Percentiles rank a stretch among this genome's conserved stretches.
These are phyloP conservation scores for Agyllia agylla DNA, from an alignment of 2,888 invertebrate species.

Conservation along the genomic window DNA sequence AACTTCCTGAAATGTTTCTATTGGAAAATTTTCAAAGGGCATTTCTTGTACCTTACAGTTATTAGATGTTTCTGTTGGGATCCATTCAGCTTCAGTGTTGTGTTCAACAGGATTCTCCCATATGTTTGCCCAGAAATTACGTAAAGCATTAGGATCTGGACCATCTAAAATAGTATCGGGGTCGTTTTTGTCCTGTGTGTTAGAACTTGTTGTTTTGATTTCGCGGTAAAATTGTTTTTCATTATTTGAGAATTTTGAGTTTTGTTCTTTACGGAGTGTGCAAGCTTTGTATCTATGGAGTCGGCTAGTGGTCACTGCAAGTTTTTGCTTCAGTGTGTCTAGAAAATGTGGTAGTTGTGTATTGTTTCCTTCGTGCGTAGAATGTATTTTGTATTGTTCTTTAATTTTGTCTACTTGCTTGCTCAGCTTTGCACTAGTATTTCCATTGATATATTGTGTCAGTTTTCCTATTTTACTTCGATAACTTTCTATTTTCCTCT, in stretches of 20 bases:
- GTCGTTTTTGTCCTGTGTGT: background rate
- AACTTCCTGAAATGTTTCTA: too few relatives aligned
- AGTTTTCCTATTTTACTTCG: background rate
- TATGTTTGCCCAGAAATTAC: background rate
- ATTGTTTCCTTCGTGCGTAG: slow-evolving; percentile 39
- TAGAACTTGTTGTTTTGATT: background rate
- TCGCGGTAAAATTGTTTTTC: background rate
- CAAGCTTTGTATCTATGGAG: slow-evolving; percentile 46
- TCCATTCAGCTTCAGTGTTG: too few relatives aligned
- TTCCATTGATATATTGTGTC: background rate
- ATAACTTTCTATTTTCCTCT: background rate
- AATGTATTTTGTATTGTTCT: background rate
- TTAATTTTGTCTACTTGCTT: background rate
- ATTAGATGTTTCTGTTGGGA: too few relatives aligned
- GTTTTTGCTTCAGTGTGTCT: slow-evolving; percentile 52
- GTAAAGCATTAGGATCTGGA: background rate
- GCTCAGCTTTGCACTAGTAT: background rate
- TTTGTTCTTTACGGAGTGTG: background rate
- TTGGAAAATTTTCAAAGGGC: too few relatives aligned
- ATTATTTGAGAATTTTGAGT: background rate
- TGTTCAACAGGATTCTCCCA: too few relatives aligned
- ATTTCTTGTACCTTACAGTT: too few relatives aligned
- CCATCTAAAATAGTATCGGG: background rate
- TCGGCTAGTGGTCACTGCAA: slow-evolving; percentile 5
- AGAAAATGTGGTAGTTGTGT: slow-evolving; percentile 12